A percentile compares a stretch with the other conserved stretches of the same genome.
phyloP scores from a whole-genome alignment of 2,888 invertebrate genomes.

The Plagodis pulveraria region DNA sequence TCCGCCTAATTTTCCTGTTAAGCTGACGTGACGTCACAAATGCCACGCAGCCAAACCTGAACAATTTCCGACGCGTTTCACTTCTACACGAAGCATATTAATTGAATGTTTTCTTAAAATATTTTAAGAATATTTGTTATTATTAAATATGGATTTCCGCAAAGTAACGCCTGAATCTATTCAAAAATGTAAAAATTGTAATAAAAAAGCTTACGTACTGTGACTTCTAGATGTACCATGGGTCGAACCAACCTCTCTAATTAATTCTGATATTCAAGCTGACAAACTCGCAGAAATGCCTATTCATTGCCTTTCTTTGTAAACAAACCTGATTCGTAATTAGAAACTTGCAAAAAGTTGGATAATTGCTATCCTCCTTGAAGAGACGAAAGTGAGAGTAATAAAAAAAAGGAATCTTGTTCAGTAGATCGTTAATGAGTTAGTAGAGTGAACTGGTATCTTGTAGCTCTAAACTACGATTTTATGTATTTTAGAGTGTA shows the following conservation, averaged over 20 bases:
- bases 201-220: conserved; percentile 4
- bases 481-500: neutral
- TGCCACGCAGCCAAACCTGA: too few relatives aligned
- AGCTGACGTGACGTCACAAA: too few relatives aligned
- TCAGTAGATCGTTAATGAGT: conserved; percentile 15
- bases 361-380: conserved; percentile 33
- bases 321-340: conserved; percentile 40
- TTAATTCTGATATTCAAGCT: conserved; percentile 54
- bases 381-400: conserved; percentile 24
- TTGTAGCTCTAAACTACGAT: neutral
- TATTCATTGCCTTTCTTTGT: conserved; percentile 41
- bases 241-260: conserved; percentile 42
- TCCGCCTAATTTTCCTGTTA: too few relatives aligned
- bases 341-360: conserved; percentile 37
- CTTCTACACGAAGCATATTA: too few relatives aligned
- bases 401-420: conserved; percentile 26
- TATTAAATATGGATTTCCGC: too few relatives aligned
- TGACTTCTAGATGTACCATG: neutral
- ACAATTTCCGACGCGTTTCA: too few relatives aligned
- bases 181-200: too few relatives aligned
- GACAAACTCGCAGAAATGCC: conserved; percentile 45
- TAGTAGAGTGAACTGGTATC: neutral
- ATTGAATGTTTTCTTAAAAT: too few relatives aligned
- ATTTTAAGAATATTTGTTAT: too few relatives aligned
- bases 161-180: too few relatives aligned